These are phyloP conservation scores for Rhabditophanes sp. DNA, from an alignment of 2,888 invertebrate genomes.

Conservation along the genomic window DNA sequence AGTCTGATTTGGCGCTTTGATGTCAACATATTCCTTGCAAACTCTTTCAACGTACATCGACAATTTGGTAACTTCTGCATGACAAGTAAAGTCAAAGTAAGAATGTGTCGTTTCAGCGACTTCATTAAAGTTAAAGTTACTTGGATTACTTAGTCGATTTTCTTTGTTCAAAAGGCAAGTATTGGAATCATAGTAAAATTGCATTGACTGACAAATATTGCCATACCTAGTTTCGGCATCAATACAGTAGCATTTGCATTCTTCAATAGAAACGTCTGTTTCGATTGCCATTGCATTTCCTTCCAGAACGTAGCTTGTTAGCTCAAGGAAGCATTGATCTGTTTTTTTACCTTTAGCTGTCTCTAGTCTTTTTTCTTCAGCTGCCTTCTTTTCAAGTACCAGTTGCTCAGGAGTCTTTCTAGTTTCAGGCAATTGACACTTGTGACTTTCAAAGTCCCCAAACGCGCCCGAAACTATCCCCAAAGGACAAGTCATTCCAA, in stretches of 20 bases:
- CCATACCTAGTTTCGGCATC: conserved; percentile 27
- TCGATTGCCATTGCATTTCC: conserved; percentile 38
- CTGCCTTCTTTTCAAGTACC: background rate
- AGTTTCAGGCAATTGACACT: no score
- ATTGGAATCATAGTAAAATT: conserved; percentile 38
- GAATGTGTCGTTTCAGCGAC: conserved; percentile 17
- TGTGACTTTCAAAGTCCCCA: conserved; percentile 3
- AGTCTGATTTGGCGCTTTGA: no score
- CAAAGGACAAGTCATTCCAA: conserved; percentile 23
- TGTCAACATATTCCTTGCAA: conserved; percentile 8
- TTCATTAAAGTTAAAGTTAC: conserved; percentile 33
- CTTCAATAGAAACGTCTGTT: conserved; percentile 19
- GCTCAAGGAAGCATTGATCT: conserved; percentile 34
- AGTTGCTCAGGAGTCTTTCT: conserved; percentile 1
- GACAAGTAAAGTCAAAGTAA: conserved; percentile 39
- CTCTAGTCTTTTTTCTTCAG: no score
- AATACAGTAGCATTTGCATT: conserved; percentile 24
- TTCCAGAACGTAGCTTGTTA: conserved; percentile 36
- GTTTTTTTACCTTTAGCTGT: no score
- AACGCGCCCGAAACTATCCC: conserved; percentile 10
- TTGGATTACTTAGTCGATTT: conserved; percentile 38
- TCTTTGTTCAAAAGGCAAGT: conserved; percentile 41
- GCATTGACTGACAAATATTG: conserved; percentile 30
- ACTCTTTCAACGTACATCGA: conserved; percentile 13
- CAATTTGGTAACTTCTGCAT: conserved; percentile 17